Percentiles rank a stretch among this genome's conserved stretches.
These are phyloP conservation scores for Lasioglossum zephyrum DNA, from an alignment of 2,888 invertebrate species.

Conservation along the genomic window DNA sequence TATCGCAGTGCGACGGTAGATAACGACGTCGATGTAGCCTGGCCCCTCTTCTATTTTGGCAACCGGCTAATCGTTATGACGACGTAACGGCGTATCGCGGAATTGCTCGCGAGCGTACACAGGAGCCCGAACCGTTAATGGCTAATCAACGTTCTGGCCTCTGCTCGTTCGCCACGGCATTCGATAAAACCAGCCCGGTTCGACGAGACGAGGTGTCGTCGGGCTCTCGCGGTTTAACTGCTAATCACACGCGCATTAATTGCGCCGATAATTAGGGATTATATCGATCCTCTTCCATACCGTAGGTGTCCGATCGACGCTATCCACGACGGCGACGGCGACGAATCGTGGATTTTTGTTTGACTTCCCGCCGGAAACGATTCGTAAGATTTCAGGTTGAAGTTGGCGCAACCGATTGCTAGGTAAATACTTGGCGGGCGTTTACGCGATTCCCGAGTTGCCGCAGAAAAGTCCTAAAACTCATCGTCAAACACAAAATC, in stretches of 20 bases:
- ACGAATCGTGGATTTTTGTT: conserved; percentile 8
- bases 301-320: background rate
- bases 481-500: conserved; percentile 3
- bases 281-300: conserved; percentile 31
- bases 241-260: conserved; percentile 54
- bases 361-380: background rate
- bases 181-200: conserved; percentile 56
- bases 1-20: background rate
- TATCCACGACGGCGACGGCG: background rate
- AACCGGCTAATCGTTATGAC: conserved; percentile 18
- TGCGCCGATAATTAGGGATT: conserved; percentile 43
- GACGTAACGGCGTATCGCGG: conserved; percentile 12
- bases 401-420: conserved; percentile 3
- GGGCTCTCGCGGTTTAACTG: conserved; percentile 45
- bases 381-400: conserved; percentile 5
- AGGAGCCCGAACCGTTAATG: conserved; percentile 41
- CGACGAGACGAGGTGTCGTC: conserved; percentile 41
- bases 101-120: background rate
- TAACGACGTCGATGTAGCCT: background rate
- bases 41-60: conserved; percentile 24
- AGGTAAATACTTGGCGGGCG: conserved; percentile 1
- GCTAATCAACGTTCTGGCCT: conserved; percentile 55
- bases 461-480: background rate
- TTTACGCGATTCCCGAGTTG: conserved; percentile 3
- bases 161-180: conserved; percentile 46